Evolutionary conservation across 2,888 invertebrate species (phyloP).

Genomic region (Chesias legatella): DNA sequence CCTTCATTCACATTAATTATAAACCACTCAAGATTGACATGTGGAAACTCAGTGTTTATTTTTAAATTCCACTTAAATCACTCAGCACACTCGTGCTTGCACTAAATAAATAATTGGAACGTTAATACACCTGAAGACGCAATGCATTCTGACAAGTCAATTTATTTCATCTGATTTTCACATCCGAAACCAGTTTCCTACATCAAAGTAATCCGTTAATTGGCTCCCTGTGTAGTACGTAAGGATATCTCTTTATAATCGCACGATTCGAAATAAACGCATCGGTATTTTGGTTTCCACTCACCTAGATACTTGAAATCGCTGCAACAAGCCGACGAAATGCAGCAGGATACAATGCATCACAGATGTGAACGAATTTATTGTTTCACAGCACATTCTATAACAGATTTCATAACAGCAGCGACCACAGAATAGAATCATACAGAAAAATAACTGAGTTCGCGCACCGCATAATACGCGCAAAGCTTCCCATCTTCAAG

Average conservation of each 20-base stretch:
- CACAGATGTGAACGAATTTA: background rate
- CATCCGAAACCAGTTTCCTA: slow-evolving; percentile 64
- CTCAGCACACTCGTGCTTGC: slow-evolving; percentile 24
- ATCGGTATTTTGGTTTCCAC: slow-evolving; percentile 17
- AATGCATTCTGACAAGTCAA: slow-evolving; percentile 59
- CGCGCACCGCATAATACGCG: slow-evolving; percentile 45
- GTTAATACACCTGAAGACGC: slow-evolving; percentile 54
- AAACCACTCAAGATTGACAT: no score
- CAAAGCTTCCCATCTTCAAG: slow-evolving; percentile 48
- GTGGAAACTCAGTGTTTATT: slow-evolving; percentile 1
- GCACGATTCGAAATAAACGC: slow-evolving; percentile 28
- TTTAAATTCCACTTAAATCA: slow-evolving; percentile 9
- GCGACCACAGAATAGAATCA: slow-evolving; percentile 31
- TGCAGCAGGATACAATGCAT: slow-evolving; percentile 1
- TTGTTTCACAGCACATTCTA: slow-evolving; percentile 21
- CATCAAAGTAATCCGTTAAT: slow-evolving; percentile 72
- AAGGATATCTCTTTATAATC: slow-evolving; percentile 34
- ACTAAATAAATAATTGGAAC: slow-evolving; percentile 52
- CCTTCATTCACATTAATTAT: no score
- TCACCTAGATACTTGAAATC: slow-evolving; percentile 11
- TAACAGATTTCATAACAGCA: slow-evolving; percentile 23
- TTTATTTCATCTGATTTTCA: slow-evolving; percentile 64
- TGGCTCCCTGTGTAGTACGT: slow-evolving; percentile 46
- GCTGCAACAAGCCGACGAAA: slow-evolving; percentile 1
- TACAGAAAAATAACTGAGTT: slow-evolving; percentile 35